Conservation (phyloP, 2,113 vertebrate genomes). For the Podarcis muralis region DNA sequence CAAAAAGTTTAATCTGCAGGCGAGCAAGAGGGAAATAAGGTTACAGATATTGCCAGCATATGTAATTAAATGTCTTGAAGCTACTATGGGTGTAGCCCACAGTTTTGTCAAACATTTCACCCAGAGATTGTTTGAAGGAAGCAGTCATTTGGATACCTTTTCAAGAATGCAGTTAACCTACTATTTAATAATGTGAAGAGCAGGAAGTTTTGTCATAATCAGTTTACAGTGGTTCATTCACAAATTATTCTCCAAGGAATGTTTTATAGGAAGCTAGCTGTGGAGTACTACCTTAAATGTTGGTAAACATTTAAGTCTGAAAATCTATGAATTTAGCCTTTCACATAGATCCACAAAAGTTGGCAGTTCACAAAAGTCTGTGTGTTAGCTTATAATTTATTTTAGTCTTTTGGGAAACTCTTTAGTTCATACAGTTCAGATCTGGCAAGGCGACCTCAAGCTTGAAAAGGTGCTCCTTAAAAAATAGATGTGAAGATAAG, state of each 20-base stretch:
- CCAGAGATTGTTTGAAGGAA: conserved; percentile 40
- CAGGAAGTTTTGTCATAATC: conserved; percentile 45
- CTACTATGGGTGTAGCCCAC: not conserved
- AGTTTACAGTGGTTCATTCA: too few species aligned
- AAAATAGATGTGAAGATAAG: not conserved
- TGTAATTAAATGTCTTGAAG: not conserved
- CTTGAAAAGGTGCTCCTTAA: not conserved
- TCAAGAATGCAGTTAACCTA: conserved; percentile 55
- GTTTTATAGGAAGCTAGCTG: not conserved
- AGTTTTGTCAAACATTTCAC: not conserved
- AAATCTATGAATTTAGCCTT: not conserved
- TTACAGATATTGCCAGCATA: not conserved
- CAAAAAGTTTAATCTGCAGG: not conserved
- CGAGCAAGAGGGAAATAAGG: not conserved
- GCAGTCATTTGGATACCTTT: conserved; percentile 53
- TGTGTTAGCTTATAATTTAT: not conserved
- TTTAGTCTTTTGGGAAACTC: not conserved
- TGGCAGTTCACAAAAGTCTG: not conserved
- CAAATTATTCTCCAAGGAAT: not conserved
- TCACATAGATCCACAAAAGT: not conserved
- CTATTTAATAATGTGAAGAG: conserved; percentile 50
- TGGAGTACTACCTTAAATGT: not conserved
- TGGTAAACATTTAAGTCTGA: not conserved
- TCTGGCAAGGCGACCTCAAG: not conserved
- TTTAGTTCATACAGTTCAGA: not conserved